phyloP scores from a whole-genome alignment of 2,888 invertebrate genomes.

The Unio delphinus region DNA sequence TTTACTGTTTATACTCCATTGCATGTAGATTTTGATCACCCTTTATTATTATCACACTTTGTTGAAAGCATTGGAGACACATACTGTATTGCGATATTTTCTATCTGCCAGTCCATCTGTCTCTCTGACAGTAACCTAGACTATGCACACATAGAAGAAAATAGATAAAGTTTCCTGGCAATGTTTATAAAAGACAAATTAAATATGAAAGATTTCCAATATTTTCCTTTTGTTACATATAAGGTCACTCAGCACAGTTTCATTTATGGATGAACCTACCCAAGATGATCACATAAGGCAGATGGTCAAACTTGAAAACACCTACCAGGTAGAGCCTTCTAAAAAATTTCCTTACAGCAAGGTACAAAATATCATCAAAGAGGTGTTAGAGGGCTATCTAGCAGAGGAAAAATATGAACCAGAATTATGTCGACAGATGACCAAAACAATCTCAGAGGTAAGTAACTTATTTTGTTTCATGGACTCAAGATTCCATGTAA shows the following conservation, averaged over 20 bases:
- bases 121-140: too few relatives aligned
- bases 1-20: too few relatives aligned
- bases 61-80: too few relatives aligned
- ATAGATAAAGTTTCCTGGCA: too few relatives aligned
- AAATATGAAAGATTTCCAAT: too few relatives aligned
- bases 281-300: constrained; percentile 58
- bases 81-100: too few relatives aligned
- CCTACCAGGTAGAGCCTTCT: constrained; percentile 63
- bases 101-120: too few relatives aligned
- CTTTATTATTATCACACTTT: too few relatives aligned
- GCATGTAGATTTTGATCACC: too few relatives aligned
- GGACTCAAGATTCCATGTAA: background rate
- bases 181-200: too few relatives aligned
- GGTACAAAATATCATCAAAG: constrained; percentile 63
- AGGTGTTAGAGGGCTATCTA: constrained; percentile 67
- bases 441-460: constrained; percentile 70
- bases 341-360: constrained; percentile 59
- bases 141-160: too few relatives aligned
- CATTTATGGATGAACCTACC: constrained; percentile 67
- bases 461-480: constrained; percentile 4
- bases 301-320: constrained; percentile 65
- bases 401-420: constrained; percentile 68
- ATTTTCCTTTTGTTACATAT: background rate
- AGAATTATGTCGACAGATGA: constrained; percentile 69
- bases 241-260: constrained; percentile 68